Evolutionary conservation across 2,797 vertebrate genomes (phyloP).

Genomic region (Fratercula arctica): DNA sequence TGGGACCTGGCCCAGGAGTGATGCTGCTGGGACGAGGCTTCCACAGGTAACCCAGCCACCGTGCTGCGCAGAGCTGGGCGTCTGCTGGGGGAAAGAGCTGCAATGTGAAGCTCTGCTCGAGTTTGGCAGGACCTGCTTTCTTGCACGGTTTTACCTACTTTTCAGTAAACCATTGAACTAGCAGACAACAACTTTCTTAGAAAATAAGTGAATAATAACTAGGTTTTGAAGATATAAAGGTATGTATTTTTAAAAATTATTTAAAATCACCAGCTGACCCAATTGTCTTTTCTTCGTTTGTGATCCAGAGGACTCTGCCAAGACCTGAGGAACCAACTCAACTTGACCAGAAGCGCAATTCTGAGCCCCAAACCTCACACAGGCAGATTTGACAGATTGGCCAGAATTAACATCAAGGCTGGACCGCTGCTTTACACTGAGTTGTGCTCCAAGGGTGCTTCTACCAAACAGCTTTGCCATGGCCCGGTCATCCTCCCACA

Average conservation of each 20-base stretch:
- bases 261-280: neutral
- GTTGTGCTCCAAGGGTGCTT: neutral
- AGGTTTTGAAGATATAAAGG: neutral
- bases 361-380: neutral
- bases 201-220: neutral
- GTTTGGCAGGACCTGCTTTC: neutral
- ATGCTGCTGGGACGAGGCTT: neutral
- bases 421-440: neutral
- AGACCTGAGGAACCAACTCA: neutral
- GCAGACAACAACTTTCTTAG: accelerated
- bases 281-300: neutral
- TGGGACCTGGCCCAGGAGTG: accelerated
- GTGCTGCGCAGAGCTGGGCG: accelerated
- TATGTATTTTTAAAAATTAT: too few relatives aligned
- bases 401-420: too few relatives aligned
- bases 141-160: neutral
- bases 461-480: neutral
- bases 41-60: accelerated
- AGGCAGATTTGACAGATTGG: neutral
- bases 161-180: neutral
- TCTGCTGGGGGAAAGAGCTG: neutral
- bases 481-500: neutral
- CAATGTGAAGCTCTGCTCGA: neutral
- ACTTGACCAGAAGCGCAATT: neutral
- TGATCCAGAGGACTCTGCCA: neutral